Conservation (phyloP, 2,797 vertebrate species). For the Sitta carolinensis region DNA sequence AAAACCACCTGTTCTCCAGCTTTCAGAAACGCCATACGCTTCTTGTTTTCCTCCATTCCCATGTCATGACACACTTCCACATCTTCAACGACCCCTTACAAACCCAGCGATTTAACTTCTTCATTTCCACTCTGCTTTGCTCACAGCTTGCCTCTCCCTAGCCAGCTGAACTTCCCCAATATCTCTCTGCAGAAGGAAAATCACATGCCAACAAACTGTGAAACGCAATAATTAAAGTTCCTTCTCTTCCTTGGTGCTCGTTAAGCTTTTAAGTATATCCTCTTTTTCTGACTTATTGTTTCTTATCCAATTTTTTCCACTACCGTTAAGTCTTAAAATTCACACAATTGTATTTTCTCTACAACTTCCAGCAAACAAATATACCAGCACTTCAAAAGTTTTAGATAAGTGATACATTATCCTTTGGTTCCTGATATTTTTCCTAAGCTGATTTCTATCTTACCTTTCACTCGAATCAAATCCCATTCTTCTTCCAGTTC, state of each 20-base stretch:
- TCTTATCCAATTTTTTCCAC: neutral
- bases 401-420: neutral
- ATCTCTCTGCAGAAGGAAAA: neutral
- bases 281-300: neutral
- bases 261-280: neutral
- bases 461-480: neutral
- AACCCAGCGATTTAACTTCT: slow-evolving; percentile 39
- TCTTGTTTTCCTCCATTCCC: slow-evolving; percentile 57
- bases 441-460: neutral
- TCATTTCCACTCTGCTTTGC: slow-evolving; percentile 6
- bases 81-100: neutral
- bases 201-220: neutral
- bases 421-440: neutral
- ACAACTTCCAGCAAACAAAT: neutral
- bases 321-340: neutral
- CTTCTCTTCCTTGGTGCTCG: neutral
- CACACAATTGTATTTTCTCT: neutral
- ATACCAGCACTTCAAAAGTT: neutral
- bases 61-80: slow-evolving; percentile 43
- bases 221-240: neutral
- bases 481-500: neutral
- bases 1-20: slow-evolving; percentile 52
- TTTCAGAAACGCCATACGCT: neutral
- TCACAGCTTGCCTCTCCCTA: neutral
- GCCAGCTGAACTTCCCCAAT: neutral